Evolutionary conservation across 2,797 vertebrate genomes (phyloP), one percentile per base, ranked within the genome.

Genomic region (Acropternis orthonyx): DNA sequence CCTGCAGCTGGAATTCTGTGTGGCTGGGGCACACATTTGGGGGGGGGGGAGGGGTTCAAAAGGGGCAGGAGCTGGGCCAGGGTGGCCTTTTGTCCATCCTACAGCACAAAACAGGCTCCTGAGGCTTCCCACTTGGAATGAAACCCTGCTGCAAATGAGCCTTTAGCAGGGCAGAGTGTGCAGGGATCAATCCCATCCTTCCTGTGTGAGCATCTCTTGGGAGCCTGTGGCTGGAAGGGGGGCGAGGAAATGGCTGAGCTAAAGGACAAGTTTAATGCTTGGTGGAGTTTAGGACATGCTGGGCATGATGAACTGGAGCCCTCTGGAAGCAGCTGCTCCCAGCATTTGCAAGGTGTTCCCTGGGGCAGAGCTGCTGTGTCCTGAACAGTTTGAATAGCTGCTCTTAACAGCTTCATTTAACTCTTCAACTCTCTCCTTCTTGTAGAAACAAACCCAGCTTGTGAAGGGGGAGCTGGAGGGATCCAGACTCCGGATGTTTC

Each of bases 361-460:
- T 34, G 28, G 5, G 37, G 43, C 30, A 65, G 65, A 62, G 61
- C 41, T 61, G 36, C 5, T 59, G 89, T 41, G 68, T 1, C 80
- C 44, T 78, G n/a, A 30, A 5, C 14, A 32, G 32, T n/a, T n/a
- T 58, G 11, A 19, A 26, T 34, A 27, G 49, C 49, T 51, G 49
- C 9, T 17, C 27, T 24, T n/a, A 23, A 17, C 34, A 36, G 48
- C 66, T 93, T 69, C 77, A 27, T 49, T 89, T 22, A 65, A 51
- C 36, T 77, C 20, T 56, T 72, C 54, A 32, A 24, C 61, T 56
- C 36, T n/a, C 61, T 26, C 8, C 26, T 21, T 61, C 54, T 84
- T 36, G 26, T 43, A 98, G 98, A 92, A 61, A 56, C 87, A 56
- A 76, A 14, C 77, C 79, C 96, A 55, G 5, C 79, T 85, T 73